Conservation (phyloP, 2,888 invertebrate genomes). For the Oscheius onirici region DNA sequence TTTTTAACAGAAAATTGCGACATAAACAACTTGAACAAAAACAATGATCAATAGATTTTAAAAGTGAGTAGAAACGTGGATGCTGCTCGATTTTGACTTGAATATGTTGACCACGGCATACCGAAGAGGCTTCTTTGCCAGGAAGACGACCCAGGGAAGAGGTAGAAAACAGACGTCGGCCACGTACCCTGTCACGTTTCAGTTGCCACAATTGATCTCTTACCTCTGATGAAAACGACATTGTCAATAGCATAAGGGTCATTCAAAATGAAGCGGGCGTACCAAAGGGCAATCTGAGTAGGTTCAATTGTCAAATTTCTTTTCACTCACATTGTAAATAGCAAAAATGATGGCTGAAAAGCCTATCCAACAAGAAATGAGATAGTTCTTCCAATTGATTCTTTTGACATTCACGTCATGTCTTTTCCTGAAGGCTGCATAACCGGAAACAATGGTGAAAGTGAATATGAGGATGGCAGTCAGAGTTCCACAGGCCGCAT, state of each 20-base stretch:
- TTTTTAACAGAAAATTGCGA: neutral
- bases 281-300: slow-evolving; percentile 12
- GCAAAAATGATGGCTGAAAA: neutral
- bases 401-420: neutral
- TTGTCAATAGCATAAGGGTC: neutral
- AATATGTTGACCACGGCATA: neutral
- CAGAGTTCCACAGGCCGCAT: neutral
- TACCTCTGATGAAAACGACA: neutral
- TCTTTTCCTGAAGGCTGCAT: neutral
- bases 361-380: slow-evolving; percentile 6
- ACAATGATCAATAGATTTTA: neutral
- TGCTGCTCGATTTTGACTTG: neutral
- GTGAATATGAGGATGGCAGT: neutral
- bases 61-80: neutral
- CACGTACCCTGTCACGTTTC: neutral
- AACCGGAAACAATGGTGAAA: neutral
- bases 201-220: neutral
- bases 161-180: slow-evolving; percentile 17
- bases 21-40: neutral
- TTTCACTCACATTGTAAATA: slow-evolving; percentile 6
- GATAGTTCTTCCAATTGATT: slow-evolving; percentile 12
- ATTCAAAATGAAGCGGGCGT: neutral
- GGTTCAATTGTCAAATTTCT: neutral
- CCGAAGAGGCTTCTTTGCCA: neutral
- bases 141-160: slow-evolving; percentile 11